Evolutionary conservation across 2,797 vertebrate genomes (phyloP), one percentile per base, ranked within the genome.

Genomic region (Lagocephalus sceleratus): DNA sequence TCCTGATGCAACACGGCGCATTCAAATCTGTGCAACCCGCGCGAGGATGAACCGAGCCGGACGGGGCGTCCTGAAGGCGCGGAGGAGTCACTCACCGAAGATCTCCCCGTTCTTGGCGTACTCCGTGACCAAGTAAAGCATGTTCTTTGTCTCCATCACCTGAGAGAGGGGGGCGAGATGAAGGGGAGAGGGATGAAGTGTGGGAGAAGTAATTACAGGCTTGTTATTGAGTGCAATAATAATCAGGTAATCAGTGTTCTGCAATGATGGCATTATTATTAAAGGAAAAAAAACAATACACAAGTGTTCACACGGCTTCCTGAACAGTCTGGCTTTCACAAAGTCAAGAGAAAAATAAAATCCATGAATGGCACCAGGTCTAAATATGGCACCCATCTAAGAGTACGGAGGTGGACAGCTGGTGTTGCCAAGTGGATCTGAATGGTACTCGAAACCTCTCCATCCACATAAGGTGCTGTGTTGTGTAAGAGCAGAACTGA

Each of bases 121-220:
- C 83, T 98, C 97, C 5, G 95, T 99, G 87, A 99, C 97, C 41
- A 99, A 92, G 86, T 99, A 98, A 79, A 99, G 91, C 97, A 99
- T 99, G 85, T 94, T 99, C 90, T 98, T 98, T 60, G 97, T 99
- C 88, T 99, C 97, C 96, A 99, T 99, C 83, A 99, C 97, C 97
- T 99, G 88, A 66, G 58, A 74, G 62, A 49, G 57, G 71, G 44
- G 75, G 49, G 63, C 57, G 68, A 62, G 12, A 38, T 45, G 62
- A 20, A 22, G 59, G 26, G 11, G 10, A 57, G 43, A 68, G 50
- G 32, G 16, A 15, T 60, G 53, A 61, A 74, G 44, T 75, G 54
- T 26, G 41, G 51, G 53, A 70, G 51, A 75, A 44, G 66, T n/a
- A 81, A 64, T 71, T 35, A 60, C 49, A 73, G 6, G 57, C 8